phyloP scores from a whole-genome alignment of 2,797 vertebrate genomes.

The Gymnoscopelus braueri region DNA sequence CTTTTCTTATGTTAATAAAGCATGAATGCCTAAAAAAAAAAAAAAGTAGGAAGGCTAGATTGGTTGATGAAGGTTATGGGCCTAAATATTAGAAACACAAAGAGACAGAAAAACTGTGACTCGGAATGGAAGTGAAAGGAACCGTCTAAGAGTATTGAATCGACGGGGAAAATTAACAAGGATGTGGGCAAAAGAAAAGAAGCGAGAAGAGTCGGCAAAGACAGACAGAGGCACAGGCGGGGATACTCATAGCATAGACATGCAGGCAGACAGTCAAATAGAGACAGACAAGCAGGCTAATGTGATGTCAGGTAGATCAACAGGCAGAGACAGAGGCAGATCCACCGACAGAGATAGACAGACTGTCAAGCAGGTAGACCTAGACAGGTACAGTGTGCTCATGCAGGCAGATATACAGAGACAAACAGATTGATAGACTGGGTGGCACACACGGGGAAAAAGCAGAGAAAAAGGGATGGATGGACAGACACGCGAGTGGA shows the following conservation, averaged over 20 bases:
- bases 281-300: background rate
- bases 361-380: no score
- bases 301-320: background rate
- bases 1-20: no score
- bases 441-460: no score
- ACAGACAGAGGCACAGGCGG: background rate
- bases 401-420: no score
- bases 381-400: no score
- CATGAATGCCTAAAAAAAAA: no score
- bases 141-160: no score
- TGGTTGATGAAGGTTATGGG: constrained; percentile 38
- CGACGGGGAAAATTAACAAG: background rate
- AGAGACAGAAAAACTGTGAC: constrained; percentile 3
- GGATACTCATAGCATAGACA: background rate
- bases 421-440: no score
- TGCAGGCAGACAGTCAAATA: background rate
- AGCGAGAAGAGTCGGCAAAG: background rate
- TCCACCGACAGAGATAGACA: no score
- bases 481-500: background rate
- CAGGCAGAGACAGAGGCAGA: background rate
- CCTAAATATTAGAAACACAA: constrained; percentile 43
- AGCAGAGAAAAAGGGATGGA: background rate
- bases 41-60: background rate
- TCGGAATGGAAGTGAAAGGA: constrained; percentile 7
- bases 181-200: constrained; percentile 11